Conservation (phyloP, 92 coral and sea anemone genomes). For the Diadumene lineata region DNA sequence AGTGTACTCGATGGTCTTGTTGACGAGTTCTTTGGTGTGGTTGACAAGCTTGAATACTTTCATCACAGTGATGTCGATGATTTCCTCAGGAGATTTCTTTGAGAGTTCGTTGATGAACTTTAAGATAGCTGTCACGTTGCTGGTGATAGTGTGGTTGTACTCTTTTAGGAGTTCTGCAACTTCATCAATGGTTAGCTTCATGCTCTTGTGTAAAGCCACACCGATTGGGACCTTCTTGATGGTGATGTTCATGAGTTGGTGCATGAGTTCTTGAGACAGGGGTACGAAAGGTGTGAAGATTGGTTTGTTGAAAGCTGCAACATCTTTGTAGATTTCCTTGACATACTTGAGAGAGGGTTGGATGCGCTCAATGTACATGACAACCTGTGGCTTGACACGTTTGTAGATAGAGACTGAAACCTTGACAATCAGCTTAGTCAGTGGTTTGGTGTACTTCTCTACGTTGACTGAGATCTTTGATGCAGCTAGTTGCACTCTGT, state of each 20-base stretch:
- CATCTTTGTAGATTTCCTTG: slow-evolving; percentile 40
- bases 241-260: slow-evolving; percentile 66
- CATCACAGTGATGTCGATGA: slow-evolving; percentile 61
- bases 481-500: slow-evolving; percentile 34
- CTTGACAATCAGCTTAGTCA: slow-evolving; percentile 51
- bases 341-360: slow-evolving; percentile 37
- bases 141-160: slow-evolving; percentile 65
- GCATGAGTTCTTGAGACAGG: slow-evolving; percentile 48
- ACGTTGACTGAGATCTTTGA: slow-evolving; percentile 37
- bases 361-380: slow-evolving; percentile 42
- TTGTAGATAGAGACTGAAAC: slow-evolving; percentile 56
- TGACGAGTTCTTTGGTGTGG: slow-evolving; percentile 49
- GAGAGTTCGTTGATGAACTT: slow-evolving; percentile 62
- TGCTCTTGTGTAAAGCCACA: slow-evolving; percentile 50
- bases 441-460: slow-evolving; percentile 55
- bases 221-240: slow-evolving; percentile 65
- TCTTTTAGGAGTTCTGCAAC: slow-evolving; percentile 45
- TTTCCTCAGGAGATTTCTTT: slow-evolving; percentile 71
- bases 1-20: slow-evolving; percentile 57
- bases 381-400: slow-evolving; percentile 52
- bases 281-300: slow-evolving; percentile 63
- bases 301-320: slow-evolving; percentile 51
- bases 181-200: slow-evolving; percentile 48
- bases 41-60: slow-evolving; percentile 54
- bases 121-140: slow-evolving; percentile 57